Percentiles rank a stretch among this genome's conserved stretches.
These are phyloP conservation scores for Prosapia bicincta DNA, from an alignment of 2,888 invertebrate species.

Conservation along the genomic window DNA sequence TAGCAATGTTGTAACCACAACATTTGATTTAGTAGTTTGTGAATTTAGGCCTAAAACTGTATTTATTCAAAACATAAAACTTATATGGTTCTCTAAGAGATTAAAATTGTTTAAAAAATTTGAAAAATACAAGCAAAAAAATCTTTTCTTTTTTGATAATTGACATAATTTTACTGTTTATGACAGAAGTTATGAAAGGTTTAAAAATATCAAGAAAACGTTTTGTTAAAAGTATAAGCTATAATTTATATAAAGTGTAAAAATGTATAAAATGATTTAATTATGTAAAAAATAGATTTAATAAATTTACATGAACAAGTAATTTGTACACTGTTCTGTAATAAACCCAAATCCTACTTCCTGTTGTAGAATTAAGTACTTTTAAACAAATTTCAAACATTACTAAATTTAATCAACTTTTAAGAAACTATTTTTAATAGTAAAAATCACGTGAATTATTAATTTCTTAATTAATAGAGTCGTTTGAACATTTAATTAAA, in stretches of 20 bases:
- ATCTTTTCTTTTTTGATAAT: neutral
- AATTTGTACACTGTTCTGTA: too few relatives aligned
- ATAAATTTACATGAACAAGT: conserved; percentile 28
- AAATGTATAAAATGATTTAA: conserved; percentile 28
- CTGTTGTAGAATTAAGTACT: too few relatives aligned
- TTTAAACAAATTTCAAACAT: too few relatives aligned
- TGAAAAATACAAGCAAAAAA: neutral
- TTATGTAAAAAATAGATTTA: conserved; percentile 27
- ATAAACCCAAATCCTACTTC: too few relatives aligned
- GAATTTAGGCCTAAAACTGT: neutral
- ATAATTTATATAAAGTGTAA: conserved; percentile 22
- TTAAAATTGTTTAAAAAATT: neutral
- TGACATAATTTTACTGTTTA: neutral
- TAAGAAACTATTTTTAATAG: too few relatives aligned
- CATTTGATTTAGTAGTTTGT: neutral
- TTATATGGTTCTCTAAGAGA: neutral
- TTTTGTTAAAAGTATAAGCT: neutral
- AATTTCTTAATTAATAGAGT: too few relatives aligned
- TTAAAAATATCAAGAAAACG: neutral
- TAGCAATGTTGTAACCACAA: neutral
- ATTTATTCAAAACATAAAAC: too few relatives aligned
- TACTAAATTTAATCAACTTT: too few relatives aligned
- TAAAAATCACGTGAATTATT: too few relatives aligned
- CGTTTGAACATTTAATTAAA: too few relatives aligned
- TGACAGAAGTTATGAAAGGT: neutral